phyloP scores from a whole-genome alignment of 2,888 invertebrate genomes.

The Calameuta pallipes region DNA sequence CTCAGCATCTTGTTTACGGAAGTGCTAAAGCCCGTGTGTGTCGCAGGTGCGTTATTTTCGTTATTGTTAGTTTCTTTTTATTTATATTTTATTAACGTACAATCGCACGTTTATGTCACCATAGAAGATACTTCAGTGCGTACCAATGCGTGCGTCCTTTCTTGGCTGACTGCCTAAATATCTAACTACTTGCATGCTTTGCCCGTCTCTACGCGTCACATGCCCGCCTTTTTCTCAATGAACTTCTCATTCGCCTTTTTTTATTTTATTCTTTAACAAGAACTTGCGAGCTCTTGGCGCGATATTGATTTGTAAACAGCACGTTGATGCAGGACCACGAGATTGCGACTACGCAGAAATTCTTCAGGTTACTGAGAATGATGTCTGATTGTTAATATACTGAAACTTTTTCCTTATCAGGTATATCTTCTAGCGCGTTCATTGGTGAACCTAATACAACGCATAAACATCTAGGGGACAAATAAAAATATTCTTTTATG shows the following conservation, averaged over 20 bases:
- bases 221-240: background rate
- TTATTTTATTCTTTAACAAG: background rate
- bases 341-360: background rate
- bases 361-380: background rate
- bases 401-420: background rate
- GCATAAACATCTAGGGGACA: background rate
- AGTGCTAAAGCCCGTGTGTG: constrained; percentile 61
- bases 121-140: background rate
- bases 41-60: constrained; percentile 56
- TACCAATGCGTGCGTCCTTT: background rate
- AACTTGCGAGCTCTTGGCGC: background rate
- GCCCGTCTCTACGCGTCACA: background rate
- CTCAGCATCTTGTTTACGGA: constrained; percentile 65
- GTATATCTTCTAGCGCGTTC: background rate
- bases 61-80: constrained; percentile 36
- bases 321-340: background rate
- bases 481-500: background rate
- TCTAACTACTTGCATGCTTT: background rate
- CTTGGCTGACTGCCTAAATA: background rate
- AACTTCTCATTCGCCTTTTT: background rate
- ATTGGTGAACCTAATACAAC: background rate
- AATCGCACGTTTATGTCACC: background rate
- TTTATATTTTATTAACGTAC: constrained; percentile 6
- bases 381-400: background rate
- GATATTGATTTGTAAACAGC: background rate